Evolutionary conservation across 2,113 vertebrate species (phyloP).

Genomic region (Pagrus major): DNA sequence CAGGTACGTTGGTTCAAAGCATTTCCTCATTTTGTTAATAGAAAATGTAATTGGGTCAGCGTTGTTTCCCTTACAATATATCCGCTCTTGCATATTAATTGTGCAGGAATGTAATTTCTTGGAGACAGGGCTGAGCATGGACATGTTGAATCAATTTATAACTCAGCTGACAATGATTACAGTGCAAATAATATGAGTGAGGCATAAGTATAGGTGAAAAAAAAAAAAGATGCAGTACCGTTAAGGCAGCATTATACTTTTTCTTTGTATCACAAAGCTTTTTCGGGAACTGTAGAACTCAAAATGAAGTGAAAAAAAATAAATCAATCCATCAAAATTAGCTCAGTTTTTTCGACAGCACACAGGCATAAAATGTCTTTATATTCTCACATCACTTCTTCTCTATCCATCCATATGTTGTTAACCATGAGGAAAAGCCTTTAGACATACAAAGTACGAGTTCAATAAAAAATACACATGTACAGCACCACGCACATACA

Average conservation of each 20-base stretch:
- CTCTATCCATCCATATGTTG: background rate
- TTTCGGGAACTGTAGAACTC: conserved; percentile 1
- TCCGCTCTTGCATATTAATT: no score
- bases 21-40: no score
- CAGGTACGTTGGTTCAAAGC: no score
- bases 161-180: no score
- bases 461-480: background rate
- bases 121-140: no score
- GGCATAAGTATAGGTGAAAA: background rate
- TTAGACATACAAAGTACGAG: background rate
- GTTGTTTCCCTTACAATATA: no score
- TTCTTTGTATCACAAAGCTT: background rate
- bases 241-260: background rate
- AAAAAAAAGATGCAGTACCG: background rate
- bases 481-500: background rate
- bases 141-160: background rate
- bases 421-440: background rate
- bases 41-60: no score
- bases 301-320: background rate
- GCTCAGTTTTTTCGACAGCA: background rate
- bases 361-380: background rate
- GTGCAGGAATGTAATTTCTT: no score
- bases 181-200: background rate
- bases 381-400: background rate
- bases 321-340: no score